A percentile compares a stretch with the other conserved stretches of the same genome.
These are phyloP conservation scores for Bombus vancouverensis DNA, from an alignment of 1,140 invertebrate species.

Conservation along the genomic window DNA sequence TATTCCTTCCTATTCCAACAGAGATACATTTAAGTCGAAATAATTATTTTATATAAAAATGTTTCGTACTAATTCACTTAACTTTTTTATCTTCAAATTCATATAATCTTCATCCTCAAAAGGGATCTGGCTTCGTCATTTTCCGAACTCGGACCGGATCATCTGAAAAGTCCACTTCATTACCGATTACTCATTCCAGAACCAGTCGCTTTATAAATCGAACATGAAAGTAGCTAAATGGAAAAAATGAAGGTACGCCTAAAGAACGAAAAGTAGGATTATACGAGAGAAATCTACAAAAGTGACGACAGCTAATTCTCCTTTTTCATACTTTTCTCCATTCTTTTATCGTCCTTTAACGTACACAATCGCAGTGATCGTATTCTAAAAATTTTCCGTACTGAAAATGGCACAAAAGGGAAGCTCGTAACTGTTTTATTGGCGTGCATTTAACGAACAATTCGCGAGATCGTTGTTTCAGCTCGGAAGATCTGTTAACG, in stretches of 20 bases:
- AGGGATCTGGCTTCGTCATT: no score
- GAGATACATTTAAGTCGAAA: neutral
- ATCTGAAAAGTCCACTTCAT: neutral
- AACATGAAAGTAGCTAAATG: neutral
- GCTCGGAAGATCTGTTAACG: neutral
- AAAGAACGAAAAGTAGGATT: neutral
- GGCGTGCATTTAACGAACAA: neutral
- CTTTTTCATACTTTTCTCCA: neutral
- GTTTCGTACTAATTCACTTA: neutral
- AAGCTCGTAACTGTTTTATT: neutral
- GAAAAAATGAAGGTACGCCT: neutral
- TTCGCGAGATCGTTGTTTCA: neutral
- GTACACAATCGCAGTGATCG: neutral
- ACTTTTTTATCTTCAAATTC: neutral
- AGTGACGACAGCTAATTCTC: neutral
- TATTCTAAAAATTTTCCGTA: neutral
- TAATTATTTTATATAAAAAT: neutral
- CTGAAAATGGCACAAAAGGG: neutral
- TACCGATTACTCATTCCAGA: neutral
- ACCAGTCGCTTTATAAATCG: neutral
- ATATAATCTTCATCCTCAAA: neutral
- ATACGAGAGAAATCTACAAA: no score
- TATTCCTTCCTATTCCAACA: neutral
- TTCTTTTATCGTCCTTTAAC: neutral
- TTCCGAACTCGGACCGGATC: neutral